A percentile compares a stretch with the other conserved stretches of the same genome.
Conservation (phyloP, 2,888 invertebrate species). For the Chorisops tibialis region DNA sequence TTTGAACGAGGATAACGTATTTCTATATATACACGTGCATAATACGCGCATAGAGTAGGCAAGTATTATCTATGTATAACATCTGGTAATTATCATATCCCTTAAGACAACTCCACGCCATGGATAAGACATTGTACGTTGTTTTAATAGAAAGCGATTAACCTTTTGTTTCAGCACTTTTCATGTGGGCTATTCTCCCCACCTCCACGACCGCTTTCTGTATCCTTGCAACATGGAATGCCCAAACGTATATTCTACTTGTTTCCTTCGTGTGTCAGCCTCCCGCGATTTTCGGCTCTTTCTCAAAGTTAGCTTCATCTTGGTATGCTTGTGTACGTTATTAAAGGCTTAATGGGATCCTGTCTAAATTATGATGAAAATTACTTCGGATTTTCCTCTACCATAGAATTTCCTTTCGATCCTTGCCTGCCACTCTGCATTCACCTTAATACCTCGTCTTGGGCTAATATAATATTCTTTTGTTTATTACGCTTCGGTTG, state of each 20-base stretch:
- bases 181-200: neutral
- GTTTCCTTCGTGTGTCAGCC: neutral
- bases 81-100: slow-evolving; percentile 11
- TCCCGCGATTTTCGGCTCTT: neutral
- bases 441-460: slow-evolving; percentile 5
- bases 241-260: neutral
- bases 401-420: neutral
- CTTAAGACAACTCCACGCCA: neutral
- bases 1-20: neutral
- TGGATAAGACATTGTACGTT: slow-evolving; percentile 5
- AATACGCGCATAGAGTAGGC: neutral
- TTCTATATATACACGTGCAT: neutral
- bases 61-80: slow-evolving; percentile 2
- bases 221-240: neutral
- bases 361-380: slow-evolving; percentile 14
- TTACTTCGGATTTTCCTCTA: slow-evolving; percentile 12
- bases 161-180: slow-evolving; percentile 10
- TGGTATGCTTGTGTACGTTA: slow-evolving; percentile 5
- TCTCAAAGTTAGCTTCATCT: slow-evolving; percentile 2
- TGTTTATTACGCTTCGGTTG: neutral
- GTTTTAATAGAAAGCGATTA: slow-evolving; percentile 12
- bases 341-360: slow-evolving; percentile 12
- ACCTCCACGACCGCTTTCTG: neutral
- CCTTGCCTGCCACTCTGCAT: slow-evolving; percentile 4
- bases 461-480: neutral